phyloP scores from a whole-genome alignment of 35 echinoderm and acorn worm genomes.

The Diadema setosum region DNA sequence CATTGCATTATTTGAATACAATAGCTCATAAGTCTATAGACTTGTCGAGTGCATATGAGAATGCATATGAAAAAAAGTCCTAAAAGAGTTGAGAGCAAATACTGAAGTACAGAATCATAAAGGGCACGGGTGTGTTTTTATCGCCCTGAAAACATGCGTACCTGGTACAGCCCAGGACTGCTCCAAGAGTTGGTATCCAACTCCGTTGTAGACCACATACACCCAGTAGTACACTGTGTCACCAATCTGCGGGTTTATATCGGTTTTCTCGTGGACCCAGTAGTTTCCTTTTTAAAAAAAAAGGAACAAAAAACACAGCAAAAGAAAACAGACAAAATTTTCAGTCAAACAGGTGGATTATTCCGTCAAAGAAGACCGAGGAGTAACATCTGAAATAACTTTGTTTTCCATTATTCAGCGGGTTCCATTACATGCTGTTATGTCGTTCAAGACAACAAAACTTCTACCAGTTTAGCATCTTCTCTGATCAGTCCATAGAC shows the following conservation, averaged over 20 bases:
- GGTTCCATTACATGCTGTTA: too few relatives aligned
- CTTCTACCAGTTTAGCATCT: too few relatives aligned
- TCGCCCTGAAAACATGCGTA: too few relatives aligned
- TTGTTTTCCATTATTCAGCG: not conserved
- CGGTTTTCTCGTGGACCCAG: conserved; percentile 73
- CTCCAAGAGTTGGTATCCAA: conserved; percentile 29
- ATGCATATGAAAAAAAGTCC: too few relatives aligned
- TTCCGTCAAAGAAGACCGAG: not conserved
- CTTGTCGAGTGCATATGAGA: too few relatives aligned
- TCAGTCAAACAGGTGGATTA: not conserved
- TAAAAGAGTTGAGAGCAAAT: too few relatives aligned
- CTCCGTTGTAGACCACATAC: conserved; percentile 19
- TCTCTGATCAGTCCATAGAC: too few relatives aligned
- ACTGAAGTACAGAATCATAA: too few relatives aligned
- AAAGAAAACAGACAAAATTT: not conserved
- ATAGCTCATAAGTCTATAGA: too few relatives aligned
- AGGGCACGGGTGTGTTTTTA: too few relatives aligned
- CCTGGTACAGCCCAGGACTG: conserved; percentile 33
- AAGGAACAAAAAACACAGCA: not conserved
- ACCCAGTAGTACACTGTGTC: conserved; percentile 73
- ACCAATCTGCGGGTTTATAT: not conserved
- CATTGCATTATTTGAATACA: too few relatives aligned
- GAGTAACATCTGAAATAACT: not conserved
- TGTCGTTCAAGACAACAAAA: too few relatives aligned
- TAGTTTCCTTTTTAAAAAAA: conserved; percentile 26